Evolutionary conservation across 2,797 vertebrate species (phyloP).

Genomic region (Coranthus polyacanthus): DNA sequence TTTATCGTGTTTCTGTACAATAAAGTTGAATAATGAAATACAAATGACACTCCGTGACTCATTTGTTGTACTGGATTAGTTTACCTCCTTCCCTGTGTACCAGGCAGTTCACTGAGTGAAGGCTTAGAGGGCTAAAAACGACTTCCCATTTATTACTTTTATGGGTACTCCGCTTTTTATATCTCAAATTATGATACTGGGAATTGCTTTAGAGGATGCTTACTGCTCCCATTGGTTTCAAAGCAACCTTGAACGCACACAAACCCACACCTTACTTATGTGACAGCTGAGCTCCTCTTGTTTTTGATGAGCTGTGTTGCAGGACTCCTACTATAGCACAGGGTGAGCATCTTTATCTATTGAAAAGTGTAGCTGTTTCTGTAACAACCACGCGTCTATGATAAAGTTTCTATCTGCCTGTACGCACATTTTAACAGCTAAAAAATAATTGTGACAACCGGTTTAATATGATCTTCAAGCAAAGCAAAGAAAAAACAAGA

Average conservation of each 20-base stretch:
- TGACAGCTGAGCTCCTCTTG: conserved; percentile 20
- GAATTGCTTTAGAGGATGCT: conserved; percentile 26
- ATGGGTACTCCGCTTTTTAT: conserved; percentile 41
- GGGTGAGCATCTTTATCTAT: no score
- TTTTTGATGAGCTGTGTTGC: conserved; percentile 17
- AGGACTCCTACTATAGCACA: neutral
- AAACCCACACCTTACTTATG: conserved; percentile 16
- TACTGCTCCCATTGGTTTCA: conserved; percentile 15
- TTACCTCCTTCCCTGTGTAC: conserved; percentile 5
- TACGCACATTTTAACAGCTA: no score
- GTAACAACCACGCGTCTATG: no score
- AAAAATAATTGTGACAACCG: no score
- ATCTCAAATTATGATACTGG: conserved; percentile 24
- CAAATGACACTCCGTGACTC: neutral
- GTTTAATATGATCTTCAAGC: no score
- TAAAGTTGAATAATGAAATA: neutral
- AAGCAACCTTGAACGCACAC: conserved; percentile 15
- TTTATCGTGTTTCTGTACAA: conserved; percentile 2
- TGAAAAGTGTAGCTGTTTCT: no score
- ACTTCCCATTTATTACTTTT: conserved; percentile 42
- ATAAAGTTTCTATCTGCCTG: no score
- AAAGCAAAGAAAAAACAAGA: no score
- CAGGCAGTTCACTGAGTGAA: conserved; percentile 7
- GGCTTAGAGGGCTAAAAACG: conserved; percentile 6
- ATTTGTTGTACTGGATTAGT: conserved; percentile 6